Evolutionary conservation across 2,797 vertebrate genomes (phyloP), one percentile per base, ranked within the genome.

Genomic region (Neosalanx taihuensis): DNA sequence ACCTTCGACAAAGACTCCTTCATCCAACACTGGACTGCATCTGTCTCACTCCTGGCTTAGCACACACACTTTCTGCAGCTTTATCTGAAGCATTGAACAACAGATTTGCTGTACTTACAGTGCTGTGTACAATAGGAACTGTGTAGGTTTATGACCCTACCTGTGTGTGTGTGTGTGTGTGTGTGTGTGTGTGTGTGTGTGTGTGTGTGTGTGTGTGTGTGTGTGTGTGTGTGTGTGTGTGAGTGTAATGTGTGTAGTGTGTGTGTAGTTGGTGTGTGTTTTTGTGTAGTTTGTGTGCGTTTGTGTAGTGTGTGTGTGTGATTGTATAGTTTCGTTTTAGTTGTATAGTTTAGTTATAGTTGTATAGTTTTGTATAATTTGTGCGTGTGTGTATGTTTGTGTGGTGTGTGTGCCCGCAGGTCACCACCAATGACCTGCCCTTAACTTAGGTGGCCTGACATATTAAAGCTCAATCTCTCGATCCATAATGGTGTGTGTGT

Each of bases 1-100:
- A n/a, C 20, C 35, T 65, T 60, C 46, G n/a, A 65, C 63, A 65
- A 65, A 65, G 63, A 20, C 37, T 46, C 29, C 63, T 65, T 41
- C 23, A 65, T 65, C 12, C 63, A 65, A 46, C 35, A 35, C 18
- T 65, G 63, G 37, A n/a, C 13, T 46, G 9, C 20, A 12, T 46
- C 20, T 46, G 35, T 65, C 23, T 29, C 29, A 2, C 7, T 13
- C 13, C 7, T 1, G 29, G 29, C 41, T 46, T 46, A 46, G 41
- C 41, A 1, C 10, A 23, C 56, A 0, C 56, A 58, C 56, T 58
- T 23, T 9, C 56, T 23, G 26, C 5, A 18, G 20, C 15, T 35
- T 64, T 33, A 64, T 35, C 62, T 41, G 62, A 5, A 41, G 62
- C 31, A 20, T 5, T 37, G 33, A 35, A 18, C 6, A 37, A 64